Evolutionary conservation across 2,797 vertebrate genomes (phyloP).

Genomic region (Oreonectes daqikongensis): DNA sequence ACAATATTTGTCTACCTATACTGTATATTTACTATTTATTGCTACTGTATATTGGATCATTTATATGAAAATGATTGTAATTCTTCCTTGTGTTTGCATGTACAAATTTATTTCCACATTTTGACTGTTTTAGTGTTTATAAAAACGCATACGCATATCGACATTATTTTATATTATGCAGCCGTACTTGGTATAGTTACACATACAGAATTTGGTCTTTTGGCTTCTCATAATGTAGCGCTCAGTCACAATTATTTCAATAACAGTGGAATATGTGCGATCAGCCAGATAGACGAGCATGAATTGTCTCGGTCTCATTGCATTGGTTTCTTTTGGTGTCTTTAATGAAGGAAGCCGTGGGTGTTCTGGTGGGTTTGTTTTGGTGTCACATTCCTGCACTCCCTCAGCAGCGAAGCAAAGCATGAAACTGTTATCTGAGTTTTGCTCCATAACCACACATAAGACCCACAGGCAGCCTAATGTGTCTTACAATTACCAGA

Average conservation of each 20-base stretch:
- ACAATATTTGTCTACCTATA: background rate
- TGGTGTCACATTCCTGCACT: slow-evolving; percentile 8
- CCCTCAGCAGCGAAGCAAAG: background rate
- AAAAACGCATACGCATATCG: background rate
- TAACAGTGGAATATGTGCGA: slow-evolving; percentile 28
- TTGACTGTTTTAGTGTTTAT: background rate
- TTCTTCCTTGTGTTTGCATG: background rate
- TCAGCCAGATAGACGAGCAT: slow-evolving; percentile 26
- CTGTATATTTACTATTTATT: background rate
- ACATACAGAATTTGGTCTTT: slow-evolving; percentile 11
- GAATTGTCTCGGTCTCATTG: slow-evolving; percentile 48
- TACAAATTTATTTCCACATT: background rate
- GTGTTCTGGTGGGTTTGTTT: slow-evolving; percentile 22
- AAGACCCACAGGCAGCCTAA: slow-evolving; percentile 5
- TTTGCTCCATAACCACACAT: slow-evolving; percentile 18
- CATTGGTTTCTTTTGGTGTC: slow-evolving; percentile 33
- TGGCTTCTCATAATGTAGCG: slow-evolving; percentile 14
- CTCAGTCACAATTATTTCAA: slow-evolving; percentile 34
- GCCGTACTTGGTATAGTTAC: no score
- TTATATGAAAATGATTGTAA: background rate
- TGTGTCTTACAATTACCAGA: slow-evolving; percentile 7
- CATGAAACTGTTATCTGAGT: slow-evolving; percentile 16
- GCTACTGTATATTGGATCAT: background rate
- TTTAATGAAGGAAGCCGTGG: slow-evolving; percentile 30
- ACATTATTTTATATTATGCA: background rate